Base-by-base conservation (phyloP, 2,888 invertebrate genomes). In the Trichacis sp. region DNA sequence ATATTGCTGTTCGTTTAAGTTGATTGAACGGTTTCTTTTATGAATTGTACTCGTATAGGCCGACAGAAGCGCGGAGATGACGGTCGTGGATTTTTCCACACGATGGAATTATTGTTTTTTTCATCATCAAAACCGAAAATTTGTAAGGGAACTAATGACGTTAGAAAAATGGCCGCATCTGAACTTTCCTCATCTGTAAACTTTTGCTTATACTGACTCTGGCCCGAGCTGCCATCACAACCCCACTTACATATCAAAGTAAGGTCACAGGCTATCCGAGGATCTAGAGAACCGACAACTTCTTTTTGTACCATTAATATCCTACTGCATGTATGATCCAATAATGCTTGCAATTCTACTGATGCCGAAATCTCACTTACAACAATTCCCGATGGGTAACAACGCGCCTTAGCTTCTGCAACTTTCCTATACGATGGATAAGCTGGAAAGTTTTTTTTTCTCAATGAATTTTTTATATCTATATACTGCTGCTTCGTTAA, bases 381-480 rank as follows among this genome's bases (percentile, higher is more conserved):
- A n/a, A 29, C 45, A 19, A 73, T 68, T 30, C 53, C 53, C 12
- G 55, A 47, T 29, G 68, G 73, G 55, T 73, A 75, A 61, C 72
- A 73, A 49, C 36, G 19, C 6, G 51, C 47, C 59, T 73, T 72
- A 17, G 70, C 65, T 49, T 65, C 19, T 40, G 48, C 19, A 40
- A 72, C 45, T 55, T 45, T 43, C n/a, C 64, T 45, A 45, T 58
- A 58, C 14, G 20, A 11, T 9, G 50, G 51, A 1, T 46, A 29
- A 1, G 51, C 19, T 24, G 51, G 45, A 17, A 15, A 18, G 15
- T 49, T 30, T 36, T 56, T 48, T 42, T 43, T 38, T 14, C 20
- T 49, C 12, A 11, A 18, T 29, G 30, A n/a, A 38, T 14, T 5
- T 30, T 11, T 43, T 33, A 48, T 48, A 6, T 30, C 17, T n/a